Conservation (phyloP, 2,113 vertebrate species). For the Erythrocercus mccallii region DNA sequence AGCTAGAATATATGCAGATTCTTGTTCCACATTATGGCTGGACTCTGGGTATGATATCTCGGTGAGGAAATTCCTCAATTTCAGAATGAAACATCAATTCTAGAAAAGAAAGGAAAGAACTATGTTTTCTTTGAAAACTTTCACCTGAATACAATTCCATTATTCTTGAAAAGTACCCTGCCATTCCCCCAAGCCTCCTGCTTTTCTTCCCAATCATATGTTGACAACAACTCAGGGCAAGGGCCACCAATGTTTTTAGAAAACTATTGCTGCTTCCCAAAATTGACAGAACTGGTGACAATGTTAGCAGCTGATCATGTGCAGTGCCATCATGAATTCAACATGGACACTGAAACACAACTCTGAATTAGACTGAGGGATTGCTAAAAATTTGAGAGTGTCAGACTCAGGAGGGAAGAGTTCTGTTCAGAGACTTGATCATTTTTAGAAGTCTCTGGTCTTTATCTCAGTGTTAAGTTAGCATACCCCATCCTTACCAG, state of each 20-base stretch:
- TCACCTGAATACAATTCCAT: not conserved
- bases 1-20: not conserved
- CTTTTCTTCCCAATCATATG: not conserved
- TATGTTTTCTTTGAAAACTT: not conserved
- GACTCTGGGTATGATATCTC: slow-evolving; percentile 74
- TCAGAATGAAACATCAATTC: slow-evolving; percentile 84
- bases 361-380: not conserved
- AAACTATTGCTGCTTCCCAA: not conserved
- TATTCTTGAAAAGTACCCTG: not conserved
- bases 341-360: not conserved
- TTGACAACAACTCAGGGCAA: not conserved
- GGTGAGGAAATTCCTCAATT: slow-evolving; percentile 75
- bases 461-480: not conserved
- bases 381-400: not conserved
- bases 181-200: not conserved
- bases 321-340: not conserved
- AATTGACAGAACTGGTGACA: not conserved
- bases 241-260: not conserved
- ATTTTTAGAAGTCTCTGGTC: not conserved
- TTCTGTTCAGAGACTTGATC: not conserved
- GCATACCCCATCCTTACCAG: not conserved
- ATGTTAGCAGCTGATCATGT: not conserved
- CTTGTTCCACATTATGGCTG: slow-evolving; percentile 47
- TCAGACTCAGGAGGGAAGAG: not conserved
- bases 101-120: slow-evolving; percentile 35